phyloP scores from a whole-genome alignment of 1,140 invertebrate species.

The Helicoverpa armigera region DNA sequence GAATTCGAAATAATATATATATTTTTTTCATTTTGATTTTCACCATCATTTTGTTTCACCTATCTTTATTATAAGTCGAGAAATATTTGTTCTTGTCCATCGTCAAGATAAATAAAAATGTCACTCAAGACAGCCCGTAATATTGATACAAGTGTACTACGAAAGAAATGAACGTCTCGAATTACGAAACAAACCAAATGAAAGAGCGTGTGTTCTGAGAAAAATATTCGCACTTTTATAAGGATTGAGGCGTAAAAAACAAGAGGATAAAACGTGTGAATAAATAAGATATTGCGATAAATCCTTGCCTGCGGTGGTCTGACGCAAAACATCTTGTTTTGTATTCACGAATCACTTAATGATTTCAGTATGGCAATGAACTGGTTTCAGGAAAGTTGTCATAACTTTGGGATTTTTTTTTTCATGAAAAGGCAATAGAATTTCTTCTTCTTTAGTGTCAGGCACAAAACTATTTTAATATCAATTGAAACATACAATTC shows the following conservation, averaged over 20 bases:
- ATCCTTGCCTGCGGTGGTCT: slow-evolving; percentile 3
- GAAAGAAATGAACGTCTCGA: not conserved
- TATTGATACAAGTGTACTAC: slow-evolving; percentile 8
- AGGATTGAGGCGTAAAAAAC: slow-evolving; percentile 31
- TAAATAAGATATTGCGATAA: slow-evolving; percentile 1
- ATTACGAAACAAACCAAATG: slow-evolving; percentile 4
- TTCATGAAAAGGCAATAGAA: not conserved
- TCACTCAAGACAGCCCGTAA: not conserved
- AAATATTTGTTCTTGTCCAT: not conserved
- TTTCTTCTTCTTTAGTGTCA: not conserved
- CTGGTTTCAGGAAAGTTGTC: not conserved
- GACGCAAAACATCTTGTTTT: slow-evolving; percentile 23
- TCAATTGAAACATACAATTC: too few species aligned
- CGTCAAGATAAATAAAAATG: slow-evolving; percentile 1
- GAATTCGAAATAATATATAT: too few species aligned
- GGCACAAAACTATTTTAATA: too few species aligned
- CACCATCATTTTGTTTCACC: too few species aligned
- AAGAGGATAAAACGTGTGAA: slow-evolving; percentile 10
- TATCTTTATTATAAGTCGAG: not conserved
- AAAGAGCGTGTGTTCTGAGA: not conserved
- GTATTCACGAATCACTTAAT: slow-evolving; percentile 28
- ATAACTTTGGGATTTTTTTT: not conserved
- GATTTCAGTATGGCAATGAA: slow-evolving; percentile 10
- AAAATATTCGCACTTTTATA: slow-evolving; percentile 8
- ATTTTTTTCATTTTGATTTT: too few species aligned